Evolutionary conservation across 1,140 invertebrate genomes (phyloP), one percentile per base, ranked within the genome.

Genomic region (Aphis gossypii): DNA sequence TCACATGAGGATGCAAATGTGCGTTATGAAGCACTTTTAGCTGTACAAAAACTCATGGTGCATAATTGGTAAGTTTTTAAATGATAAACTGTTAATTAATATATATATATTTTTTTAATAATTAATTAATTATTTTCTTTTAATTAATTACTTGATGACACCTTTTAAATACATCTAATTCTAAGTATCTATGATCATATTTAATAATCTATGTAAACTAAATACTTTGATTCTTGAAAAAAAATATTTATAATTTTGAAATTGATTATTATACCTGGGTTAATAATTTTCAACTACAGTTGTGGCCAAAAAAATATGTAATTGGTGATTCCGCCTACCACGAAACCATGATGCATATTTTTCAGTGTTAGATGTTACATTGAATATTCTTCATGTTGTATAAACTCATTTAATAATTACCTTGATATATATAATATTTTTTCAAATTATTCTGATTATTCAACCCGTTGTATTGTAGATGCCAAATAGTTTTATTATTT

Each of bases 1-100:
- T 97, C 97, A 84, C 99, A 99, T 95, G 98, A 99, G 95, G 99
- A 99, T 96, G 98, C 99, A 82, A 99, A 99, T 96, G 99, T 99
- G 23, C 97, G 99, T 94, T 99, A 99, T 95, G 99, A 99, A 96
- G 99, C 99, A 46, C 96, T 99, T 51, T 96, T 99, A 76, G 99
- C 99, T 92, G 99, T 99, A 48, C 99, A 99, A 95, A 99, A 99
- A 96, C 96, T 99, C 76, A 99, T 99, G 99, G 99, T 99, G 86
- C 99, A 99, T 95, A 99, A 99, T 95, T 99, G 99, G 99, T 98
- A 95, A 95, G 97, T 95, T 38, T 93, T 30, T 9, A 38, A 83
- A 83, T 83, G 0, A 83, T 30, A 84, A 84, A 86, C 11, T 86
- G 23, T 86, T 35, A 0, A 83, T 38, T 38, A 23, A 51, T 56